A percentile compares a stretch with the other conserved stretches of the same genome.
Evolutionary conservation across 2,113 vertebrate species (phyloP).

Genomic region (Zosterops japonicus): DNA sequence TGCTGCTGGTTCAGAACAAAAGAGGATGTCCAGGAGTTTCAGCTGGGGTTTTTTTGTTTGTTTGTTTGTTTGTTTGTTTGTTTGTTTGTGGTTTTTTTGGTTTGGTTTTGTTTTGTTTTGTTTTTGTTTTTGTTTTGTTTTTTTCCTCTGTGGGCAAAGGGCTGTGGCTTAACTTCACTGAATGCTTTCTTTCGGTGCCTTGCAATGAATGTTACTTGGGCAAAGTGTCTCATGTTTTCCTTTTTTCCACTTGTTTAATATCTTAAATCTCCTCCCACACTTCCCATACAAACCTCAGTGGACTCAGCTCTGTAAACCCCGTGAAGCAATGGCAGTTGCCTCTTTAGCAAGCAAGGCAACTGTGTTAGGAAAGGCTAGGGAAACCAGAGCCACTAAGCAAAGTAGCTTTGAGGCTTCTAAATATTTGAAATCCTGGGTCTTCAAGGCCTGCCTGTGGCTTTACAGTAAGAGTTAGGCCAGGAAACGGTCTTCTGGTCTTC

Average conservation of each 20-base stretch:
- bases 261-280: background rate
- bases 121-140: background rate
- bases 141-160: background rate
- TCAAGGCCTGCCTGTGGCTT: background rate
- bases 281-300: background rate
- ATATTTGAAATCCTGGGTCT: background rate
- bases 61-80: too few species aligned
- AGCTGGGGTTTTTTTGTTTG: background rate
- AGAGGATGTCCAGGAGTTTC: background rate
- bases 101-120: too few species aligned
- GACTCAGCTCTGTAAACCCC: background rate
- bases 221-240: background rate
- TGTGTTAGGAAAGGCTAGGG: background rate
- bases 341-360: background rate
- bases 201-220: background rate
- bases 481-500: background rate
- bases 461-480: background rate
- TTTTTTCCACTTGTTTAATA: background rate
- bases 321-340: background rate
- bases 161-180: background rate
- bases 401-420: background rate
- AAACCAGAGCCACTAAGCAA: background rate
- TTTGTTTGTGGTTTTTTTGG: too few species aligned
- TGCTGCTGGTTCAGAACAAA: background rate
- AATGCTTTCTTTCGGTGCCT: background rate